Conservation (phyloP, 2,113 vertebrate species). For the human (Homo sapiens) region DNA sequence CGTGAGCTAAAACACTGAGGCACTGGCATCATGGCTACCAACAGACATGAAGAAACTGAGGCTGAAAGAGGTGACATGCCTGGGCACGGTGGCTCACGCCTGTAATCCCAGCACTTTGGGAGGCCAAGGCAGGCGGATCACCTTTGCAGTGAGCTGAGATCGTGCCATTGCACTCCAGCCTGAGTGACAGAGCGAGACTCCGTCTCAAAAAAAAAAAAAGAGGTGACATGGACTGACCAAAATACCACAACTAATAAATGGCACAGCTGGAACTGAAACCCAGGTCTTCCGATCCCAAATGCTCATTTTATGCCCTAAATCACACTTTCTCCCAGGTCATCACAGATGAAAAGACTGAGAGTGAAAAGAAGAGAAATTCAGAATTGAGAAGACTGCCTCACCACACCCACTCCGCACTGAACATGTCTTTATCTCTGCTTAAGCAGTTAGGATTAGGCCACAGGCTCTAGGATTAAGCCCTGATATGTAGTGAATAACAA, state of each 20-base stretch:
- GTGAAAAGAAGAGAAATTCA: background rate
- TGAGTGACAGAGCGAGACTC: background rate
- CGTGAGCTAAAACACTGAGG: background rate
- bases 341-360: background rate
- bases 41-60: background rate
- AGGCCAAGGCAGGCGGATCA: too few species aligned
- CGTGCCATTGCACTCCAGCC: background rate
- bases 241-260: background rate
- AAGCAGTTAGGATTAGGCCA: background rate
- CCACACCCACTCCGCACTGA: background rate
- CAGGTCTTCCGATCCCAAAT: slow-evolving; percentile 8
- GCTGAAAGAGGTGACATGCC: background rate
- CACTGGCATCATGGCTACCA: background rate
- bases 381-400: background rate
- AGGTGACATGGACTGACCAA: background rate
- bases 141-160: background rate
- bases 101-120: too few species aligned
- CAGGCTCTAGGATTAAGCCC: background rate
- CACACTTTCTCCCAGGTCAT: background rate
- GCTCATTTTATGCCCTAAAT: background rate
- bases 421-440: background rate
- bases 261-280: background rate
- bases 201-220: background rate
- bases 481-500: slow-evolving; percentile 7
- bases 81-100: too few species aligned